Base-by-base conservation (phyloP, 1,140 invertebrate species). In the Heliconius hermathena region DNA sequence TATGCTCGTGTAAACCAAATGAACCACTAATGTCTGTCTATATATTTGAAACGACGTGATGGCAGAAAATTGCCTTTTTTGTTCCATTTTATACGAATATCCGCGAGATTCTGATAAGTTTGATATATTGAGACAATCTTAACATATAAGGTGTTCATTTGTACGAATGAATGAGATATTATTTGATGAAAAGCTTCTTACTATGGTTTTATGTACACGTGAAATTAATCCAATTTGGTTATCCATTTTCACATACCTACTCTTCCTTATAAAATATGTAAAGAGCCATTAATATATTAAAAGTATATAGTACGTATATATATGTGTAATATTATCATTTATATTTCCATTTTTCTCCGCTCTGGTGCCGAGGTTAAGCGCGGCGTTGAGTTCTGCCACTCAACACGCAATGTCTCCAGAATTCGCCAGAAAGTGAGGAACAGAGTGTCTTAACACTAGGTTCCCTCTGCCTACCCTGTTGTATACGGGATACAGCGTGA, bases 41-140 rank as follows among this genome's bases (percentile, higher is more conserved):
- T 73, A 46, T 52, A 52, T 29, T 66, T 1, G 26, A 29, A 13
- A 3, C 60, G 26, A 29, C 22, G 22, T 22, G 60, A 29, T 6
- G 60, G 60, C 22, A 66, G 26, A 66, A 52, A 52, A 74, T 74
- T 74, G 73, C 73, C 49, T 74, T 54, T 46, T 74, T 74, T 29
- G 46, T 41, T 73, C 33, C 46, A 74, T 66, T 46, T 74, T 33
- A 33, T 74, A 29, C 29, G 73, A 74, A 74, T 52, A 22, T 52
- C 46, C 16, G 22, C 46, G 18, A 52, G 18, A 52, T 52, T 29
- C 73, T 74, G 73, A 74, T 52, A 74, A 52, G 49, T 74, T 74
- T 54, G 73, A 52, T 74, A 38, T 74, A 74, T 74, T 74, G 73
- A 29, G 73, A 74, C 49, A 33, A 16, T 74, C 49, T 26, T 52